These are phyloP conservation scores for Anguilla rostrata DNA, from an alignment of 2,113 vertebrate genomes.

Conservation along the genomic window DNA sequence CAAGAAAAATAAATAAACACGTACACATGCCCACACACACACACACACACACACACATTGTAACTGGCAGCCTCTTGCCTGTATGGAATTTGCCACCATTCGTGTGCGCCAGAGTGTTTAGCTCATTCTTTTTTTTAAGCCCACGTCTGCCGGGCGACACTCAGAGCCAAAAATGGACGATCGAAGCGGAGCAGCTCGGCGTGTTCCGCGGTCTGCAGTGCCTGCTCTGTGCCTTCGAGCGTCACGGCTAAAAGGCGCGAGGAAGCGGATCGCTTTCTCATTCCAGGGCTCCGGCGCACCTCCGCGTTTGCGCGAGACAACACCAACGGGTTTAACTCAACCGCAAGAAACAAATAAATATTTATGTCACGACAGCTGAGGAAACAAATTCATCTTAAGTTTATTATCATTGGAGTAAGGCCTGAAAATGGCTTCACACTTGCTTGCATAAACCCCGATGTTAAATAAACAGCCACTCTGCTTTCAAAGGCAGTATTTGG, in stretches of 20 bases:
- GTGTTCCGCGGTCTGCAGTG: background rate
- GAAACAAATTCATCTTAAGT: conserved; percentile 38
- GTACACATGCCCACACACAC: no score
- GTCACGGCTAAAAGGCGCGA: background rate
- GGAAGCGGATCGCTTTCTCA: background rate
- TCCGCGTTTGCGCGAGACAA: conserved; percentile 28
- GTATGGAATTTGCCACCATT: background rate
- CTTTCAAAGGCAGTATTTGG: conserved; percentile 34
- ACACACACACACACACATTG: background rate
- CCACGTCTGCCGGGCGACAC: background rate
- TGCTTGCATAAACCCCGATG: conserved; percentile 50
- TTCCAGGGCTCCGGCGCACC: conserved; percentile 45
- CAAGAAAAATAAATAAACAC: no score
- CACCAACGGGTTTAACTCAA: background rate
- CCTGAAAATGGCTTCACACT: conserved; percentile 53
- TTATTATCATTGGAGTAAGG: conserved; percentile 52
- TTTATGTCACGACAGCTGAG: conserved; percentile 12
- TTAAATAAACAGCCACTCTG: conserved; percentile 56
- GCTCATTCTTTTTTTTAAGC: conserved; percentile 8
- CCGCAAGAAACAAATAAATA: conserved; percentile 1
- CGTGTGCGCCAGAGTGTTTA: background rate
- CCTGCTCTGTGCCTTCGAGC: background rate
- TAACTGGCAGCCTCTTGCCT: background rate
- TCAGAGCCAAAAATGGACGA: background rate
- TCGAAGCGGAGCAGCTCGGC: background rate